Conservation (phyloP, 2,888 invertebrate genomes). For the Polymixis lichenea region DNA sequence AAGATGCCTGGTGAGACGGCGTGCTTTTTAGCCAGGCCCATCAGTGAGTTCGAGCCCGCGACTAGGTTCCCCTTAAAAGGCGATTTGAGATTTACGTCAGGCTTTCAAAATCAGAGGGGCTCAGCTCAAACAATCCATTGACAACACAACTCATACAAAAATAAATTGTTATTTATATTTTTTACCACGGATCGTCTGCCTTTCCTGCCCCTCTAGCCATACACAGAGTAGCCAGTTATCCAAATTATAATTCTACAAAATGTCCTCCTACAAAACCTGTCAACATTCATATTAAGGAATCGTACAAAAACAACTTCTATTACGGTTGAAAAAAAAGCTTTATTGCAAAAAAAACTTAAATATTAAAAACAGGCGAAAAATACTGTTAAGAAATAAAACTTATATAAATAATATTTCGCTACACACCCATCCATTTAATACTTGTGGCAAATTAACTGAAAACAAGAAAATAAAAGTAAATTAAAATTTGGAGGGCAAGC, state of each 20-base stretch:
- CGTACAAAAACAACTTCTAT: slow-evolving; percentile 49
- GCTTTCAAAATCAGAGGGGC: not conserved
- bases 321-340: slow-evolving; percentile 62
- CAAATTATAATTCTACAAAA: slow-evolving; percentile 3
- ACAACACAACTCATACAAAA: not conserved
- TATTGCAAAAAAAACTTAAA: slow-evolving; percentile 73
- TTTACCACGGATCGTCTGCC: not conserved
- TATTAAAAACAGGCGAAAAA: slow-evolving; percentile 65
- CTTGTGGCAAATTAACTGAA: slow-evolving; percentile 89
- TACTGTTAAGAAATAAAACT: slow-evolving; percentile 70
- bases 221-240: not conserved
- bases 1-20: no score
- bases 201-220: not conserved
- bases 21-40: no score
- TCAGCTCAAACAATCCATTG: not conserved
- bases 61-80: no score
- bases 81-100: not conserved
- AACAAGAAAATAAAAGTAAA: slow-evolving; percentile 80
- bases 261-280: no score
- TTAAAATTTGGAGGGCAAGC: slow-evolving; percentile 68
- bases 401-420: slow-evolving; percentile 70
- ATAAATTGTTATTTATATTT: not conserved
- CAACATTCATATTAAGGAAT: slow-evolving; percentile 21
- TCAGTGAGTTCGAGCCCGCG: no score
- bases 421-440: slow-evolving; percentile 88